Conservation (phyloP, 2,888 invertebrate genomes). For the Oxyscelio sp. region DNA sequence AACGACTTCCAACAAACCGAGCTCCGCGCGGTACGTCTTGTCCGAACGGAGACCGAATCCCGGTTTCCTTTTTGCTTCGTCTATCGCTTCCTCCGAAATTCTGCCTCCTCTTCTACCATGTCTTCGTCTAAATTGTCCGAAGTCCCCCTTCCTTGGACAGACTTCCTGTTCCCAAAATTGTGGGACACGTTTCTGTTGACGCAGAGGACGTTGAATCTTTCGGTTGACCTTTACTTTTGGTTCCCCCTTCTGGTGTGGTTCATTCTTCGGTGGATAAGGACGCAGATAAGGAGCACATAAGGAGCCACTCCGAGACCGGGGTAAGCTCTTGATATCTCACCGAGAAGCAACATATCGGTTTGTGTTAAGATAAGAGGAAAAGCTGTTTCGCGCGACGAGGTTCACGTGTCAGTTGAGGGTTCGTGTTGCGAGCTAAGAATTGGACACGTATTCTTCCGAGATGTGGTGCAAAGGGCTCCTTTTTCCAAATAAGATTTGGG, state of each 20-base stretch:
- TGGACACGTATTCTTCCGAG: background rate
- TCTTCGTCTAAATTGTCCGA: too few species aligned
- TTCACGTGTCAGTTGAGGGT: slow-evolving; percentile 34
- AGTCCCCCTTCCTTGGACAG: too few species aligned
- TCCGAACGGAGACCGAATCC: too few species aligned
- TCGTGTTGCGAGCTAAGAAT: background rate
- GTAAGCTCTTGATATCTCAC: slow-evolving; percentile 41
- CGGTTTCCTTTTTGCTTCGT: too few species aligned
- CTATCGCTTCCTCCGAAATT: too few species aligned
- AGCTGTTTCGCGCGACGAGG: slow-evolving; percentile 27
- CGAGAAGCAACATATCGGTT: slow-evolving; percentile 32
- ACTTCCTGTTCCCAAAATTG: too few species aligned
- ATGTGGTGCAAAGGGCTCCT: background rate
- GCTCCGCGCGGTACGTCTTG: too few species aligned
- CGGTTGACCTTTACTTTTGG: too few species aligned
- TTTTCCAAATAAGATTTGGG: slow-evolving; percentile 5
- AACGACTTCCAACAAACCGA: too few species aligned
- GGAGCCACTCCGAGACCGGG: slow-evolving; percentile 7
- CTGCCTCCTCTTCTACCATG: too few species aligned
- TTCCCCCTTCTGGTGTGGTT: background rate
- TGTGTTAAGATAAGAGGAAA: slow-evolving; percentile 37
- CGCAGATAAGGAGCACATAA: slow-evolving; percentile 1
- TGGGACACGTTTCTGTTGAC: too few species aligned
- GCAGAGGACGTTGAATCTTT: too few species aligned
- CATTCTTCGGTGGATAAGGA: slow-evolving; percentile 24